A percentile compares a stretch with the other conserved stretches of the same genome.
These are phyloP conservation scores for Lithobates sylvaticus DNA, from an alignment of 2,797 vertebrate species.

Conservation along the genomic window DNA sequence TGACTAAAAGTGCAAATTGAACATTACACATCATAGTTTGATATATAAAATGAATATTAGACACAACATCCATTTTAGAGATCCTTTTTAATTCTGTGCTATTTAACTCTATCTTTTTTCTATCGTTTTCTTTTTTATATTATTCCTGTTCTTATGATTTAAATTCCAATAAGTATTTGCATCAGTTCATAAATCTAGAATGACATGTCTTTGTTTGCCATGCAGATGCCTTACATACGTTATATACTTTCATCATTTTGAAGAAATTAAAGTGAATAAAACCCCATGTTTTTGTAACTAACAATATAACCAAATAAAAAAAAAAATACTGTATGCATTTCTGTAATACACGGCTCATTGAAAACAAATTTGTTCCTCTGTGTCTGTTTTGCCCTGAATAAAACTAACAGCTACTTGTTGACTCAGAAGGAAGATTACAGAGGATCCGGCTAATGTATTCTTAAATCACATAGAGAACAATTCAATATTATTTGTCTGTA, in stretches of 20 bases:
- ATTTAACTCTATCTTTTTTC: no score
- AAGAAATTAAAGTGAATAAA: neutral
- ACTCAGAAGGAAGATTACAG: conserved; percentile 34
- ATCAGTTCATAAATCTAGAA: no score
- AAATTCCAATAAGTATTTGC: no score
- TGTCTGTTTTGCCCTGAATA: neutral
- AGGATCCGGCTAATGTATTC: conserved; percentile 38
- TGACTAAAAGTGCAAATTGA: no score
- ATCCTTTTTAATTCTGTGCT: no score
- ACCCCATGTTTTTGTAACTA: neutral
- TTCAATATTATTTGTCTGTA: conserved; percentile 52
- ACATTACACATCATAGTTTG: no score
- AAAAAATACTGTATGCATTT: neutral
- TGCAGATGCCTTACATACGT: neutral
- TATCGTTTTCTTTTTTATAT: no score
- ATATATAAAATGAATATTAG: no score
- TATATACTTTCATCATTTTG: neutral
- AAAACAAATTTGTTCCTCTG: neutral
- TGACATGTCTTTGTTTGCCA: neutral
- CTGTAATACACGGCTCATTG: neutral
- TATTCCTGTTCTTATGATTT: no score
- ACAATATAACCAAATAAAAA: no score
- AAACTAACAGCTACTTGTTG: conserved; percentile 35
- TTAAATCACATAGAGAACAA: conserved; percentile 56
- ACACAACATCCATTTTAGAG: no score